These are phyloP conservation scores for Siderastrea radians DNA, from an alignment of 92 coral and sea anemone genomes.

Conservation along the genomic window DNA sequence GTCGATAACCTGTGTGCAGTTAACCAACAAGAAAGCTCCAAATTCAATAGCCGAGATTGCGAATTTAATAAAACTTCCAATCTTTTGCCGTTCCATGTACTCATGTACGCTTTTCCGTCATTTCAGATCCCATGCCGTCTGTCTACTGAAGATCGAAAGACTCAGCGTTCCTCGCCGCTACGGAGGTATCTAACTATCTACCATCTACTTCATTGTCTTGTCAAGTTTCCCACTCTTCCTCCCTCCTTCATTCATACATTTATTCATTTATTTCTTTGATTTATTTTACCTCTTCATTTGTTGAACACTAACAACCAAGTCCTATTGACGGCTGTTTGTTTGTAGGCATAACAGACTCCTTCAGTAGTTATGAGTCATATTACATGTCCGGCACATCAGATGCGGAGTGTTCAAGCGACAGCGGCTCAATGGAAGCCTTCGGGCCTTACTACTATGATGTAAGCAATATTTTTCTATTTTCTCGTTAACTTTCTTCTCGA, in stretches of 20 bases:
- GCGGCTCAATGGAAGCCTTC: constrained; percentile 35
- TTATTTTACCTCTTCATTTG: too few relatives aligned
- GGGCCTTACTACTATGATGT: constrained; percentile 26
- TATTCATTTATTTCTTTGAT: too few relatives aligned
- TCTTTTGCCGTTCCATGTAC: background rate
- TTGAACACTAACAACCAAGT: too few relatives aligned
- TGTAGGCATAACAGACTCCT: constrained; percentile 45
- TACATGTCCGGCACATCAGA: constrained; percentile 50
- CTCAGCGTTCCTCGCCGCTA: constrained; percentile 73
- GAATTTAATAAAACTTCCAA: background rate
- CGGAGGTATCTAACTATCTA: constrained; percentile 27
- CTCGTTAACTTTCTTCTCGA: background rate
- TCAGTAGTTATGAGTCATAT: constrained; percentile 51
- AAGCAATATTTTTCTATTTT: background rate
- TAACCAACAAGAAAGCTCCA: too few relatives aligned
- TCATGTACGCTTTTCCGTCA: background rate
- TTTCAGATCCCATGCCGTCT: constrained; percentile 89
- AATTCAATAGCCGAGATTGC: too few relatives aligned
- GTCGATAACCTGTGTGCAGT: too few relatives aligned
- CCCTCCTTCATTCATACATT: background rate
- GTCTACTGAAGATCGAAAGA: constrained; percentile 83
- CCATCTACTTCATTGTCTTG: background rate
- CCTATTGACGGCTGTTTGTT: background rate
- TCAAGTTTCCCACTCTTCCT: background rate
- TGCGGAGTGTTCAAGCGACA: constrained; percentile 41